Evolutionary conservation across 2,113 vertebrate species (phyloP).

Genomic region (Scophthalmus maximus): DNA sequence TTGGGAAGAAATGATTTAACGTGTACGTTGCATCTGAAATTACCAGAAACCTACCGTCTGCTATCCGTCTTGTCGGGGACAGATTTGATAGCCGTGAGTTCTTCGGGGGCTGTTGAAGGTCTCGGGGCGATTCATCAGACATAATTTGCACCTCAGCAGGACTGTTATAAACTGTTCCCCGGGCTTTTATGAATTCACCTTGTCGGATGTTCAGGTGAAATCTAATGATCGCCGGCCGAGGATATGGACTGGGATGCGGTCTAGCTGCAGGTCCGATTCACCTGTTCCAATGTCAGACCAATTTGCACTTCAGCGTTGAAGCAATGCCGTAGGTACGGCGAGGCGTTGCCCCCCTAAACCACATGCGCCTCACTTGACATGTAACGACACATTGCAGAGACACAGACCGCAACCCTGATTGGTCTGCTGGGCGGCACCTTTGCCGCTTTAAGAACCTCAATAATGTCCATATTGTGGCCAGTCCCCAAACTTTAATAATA

Average conservation of each 20-base stretch:
- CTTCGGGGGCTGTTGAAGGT: conserved; percentile 11
- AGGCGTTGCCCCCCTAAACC: too few species aligned
- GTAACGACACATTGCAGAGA: too few species aligned
- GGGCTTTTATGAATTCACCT: conserved; percentile 12
- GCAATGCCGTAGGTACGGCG: not conserved
- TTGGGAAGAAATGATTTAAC: not conserved
- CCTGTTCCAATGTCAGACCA: not conserved
- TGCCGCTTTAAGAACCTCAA: not conserved
- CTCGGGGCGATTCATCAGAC: conserved; percentile 16
- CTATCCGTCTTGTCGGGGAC: not conserved
- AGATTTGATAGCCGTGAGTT: not conserved
- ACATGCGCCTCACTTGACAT: too few species aligned
- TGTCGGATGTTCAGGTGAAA: conserved; percentile 4
- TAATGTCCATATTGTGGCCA: not conserved
- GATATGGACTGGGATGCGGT: not conserved
- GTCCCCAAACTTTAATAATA: not conserved
- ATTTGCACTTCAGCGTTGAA: not conserved
- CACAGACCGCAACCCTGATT: not conserved
- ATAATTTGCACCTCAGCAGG: conserved; percentile 43
- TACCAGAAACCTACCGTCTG: conserved; percentile 3
- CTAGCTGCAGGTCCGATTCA: not conserved
- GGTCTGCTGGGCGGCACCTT: not conserved
- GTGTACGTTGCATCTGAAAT: not conserved
- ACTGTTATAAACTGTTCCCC: conserved; percentile 4
- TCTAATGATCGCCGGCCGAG: conserved; percentile 16